Evolutionary conservation across 1,140 invertebrate genomes (phyloP), one percentile per base, ranked within the genome.

Genomic region (Heterodera carotae): DNA sequence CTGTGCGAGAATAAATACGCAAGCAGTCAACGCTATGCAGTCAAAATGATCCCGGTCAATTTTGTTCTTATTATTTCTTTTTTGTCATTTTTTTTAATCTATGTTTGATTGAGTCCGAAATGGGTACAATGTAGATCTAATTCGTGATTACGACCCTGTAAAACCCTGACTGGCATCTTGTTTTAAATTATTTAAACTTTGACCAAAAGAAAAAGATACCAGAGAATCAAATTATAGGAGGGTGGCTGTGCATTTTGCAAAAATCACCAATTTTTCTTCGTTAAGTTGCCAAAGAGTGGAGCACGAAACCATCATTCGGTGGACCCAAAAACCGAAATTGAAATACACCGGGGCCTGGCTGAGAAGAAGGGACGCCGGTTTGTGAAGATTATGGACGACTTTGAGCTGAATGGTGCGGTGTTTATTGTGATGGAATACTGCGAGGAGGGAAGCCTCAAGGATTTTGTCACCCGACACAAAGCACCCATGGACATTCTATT

Each of bases 341-440:
- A 72, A 34, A 68, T 76, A 12, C 76, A 69, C 71, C 60, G 62
- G 36, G 69, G 39, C 29, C 25, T 76, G 43, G 71, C 39, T 22
- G 34, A 75, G 27, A 72, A 33, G 31, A 48, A 59, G 27, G 29
- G 67, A 27, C 39, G 64, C 43, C 22, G 68, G 10, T 56, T 76
- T 18, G 76, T 76, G 12, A 76, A 72, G 53, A 69, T 76, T 31
- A 22, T 76, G 29, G 48, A 60, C 1, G 22, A 72, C 39, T 76
- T 76, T 31, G 39, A 34, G 31, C 1, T 43, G 48, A 66, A 48
- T 3, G 53, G 48, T 22, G 34, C 34, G 36, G 43, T 68, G 29
- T 76, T 69, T 36, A 48, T 76, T 7, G 76, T 76, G 3, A 76
- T 76, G 76, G 76, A 76, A n/a, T 76, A 77, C 43, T 77, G 76